phyloP scores from a whole-genome alignment of 2,888 invertebrate genomes.

The Stenoptilia bipunctidactyla region DNA sequence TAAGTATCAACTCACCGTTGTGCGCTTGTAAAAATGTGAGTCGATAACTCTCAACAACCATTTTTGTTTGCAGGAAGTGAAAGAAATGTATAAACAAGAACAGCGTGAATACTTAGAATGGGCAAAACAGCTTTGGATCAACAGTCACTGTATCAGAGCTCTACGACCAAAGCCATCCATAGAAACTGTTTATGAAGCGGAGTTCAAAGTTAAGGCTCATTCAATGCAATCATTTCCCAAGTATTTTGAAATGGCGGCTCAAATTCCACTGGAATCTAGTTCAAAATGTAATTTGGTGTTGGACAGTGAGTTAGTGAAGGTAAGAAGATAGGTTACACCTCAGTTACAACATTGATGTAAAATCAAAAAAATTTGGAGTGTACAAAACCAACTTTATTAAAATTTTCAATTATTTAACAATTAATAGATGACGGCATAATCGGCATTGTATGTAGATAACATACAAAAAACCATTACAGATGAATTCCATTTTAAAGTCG shows the following conservation, averaged over 20 bases:
- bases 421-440: too few relatives aligned
- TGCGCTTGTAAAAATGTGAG: too few relatives aligned
- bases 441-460: too few relatives aligned
- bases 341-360: too few relatives aligned
- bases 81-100: constrained; percentile 36
- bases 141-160: constrained; percentile 34
- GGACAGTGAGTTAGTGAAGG: constrained; percentile 32
- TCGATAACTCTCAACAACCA: too few relatives aligned
- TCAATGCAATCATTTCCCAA: constrained; percentile 33
- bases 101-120: constrained; percentile 45
- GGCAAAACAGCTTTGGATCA: constrained; percentile 42
- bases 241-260: constrained; percentile 35
- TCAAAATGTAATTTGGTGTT: constrained; percentile 23
- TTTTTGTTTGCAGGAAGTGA: constrained; percentile 34
- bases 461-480: too few relatives aligned
- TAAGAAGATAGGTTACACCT: constrained; percentile 27
- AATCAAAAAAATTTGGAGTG: too few relatives aligned
- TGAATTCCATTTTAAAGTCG: too few relatives aligned
- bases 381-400: too few relatives aligned
- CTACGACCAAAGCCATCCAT: constrained; percentile 38
- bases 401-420: too few relatives aligned
- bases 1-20: too few relatives aligned
- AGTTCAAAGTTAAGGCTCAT: constrained; percentile 30
- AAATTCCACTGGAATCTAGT: constrained; percentile 32
- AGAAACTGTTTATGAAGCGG: constrained; percentile 43